Evolutionary conservation across 1,140 invertebrate species (phyloP), one percentile per base, ranked within the genome.

Genomic region (Phortica variegata): DNA sequence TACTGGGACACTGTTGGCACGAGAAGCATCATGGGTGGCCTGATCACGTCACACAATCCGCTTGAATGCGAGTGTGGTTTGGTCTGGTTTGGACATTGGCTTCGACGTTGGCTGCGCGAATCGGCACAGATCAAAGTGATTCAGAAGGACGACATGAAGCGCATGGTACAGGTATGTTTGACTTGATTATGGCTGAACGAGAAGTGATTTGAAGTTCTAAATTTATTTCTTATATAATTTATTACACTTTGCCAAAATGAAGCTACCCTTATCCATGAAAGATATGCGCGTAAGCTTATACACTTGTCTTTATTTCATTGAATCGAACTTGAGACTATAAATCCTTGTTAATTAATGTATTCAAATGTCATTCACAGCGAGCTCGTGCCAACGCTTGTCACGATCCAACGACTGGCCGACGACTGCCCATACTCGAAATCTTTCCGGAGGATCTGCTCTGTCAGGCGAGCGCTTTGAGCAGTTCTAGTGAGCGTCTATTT

Each of bases 41-140:
- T 95, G 36, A 83, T 88, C 20, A 81, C 93, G 49, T 84, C 88
- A 6, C 87, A 88, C 32, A 94, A 94, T 77, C 89, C 90, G 0
- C 82, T 91, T 65, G 82, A 84, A 13, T 95, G 92, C 60, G 90
- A 92, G 55, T 95, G 92, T 68, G 88, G 90, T 40, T 79, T 93
- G 29, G 87, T 91, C 4, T 94, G 91, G 91, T 80, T 93, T 19
- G 90, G 90, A 1, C 82, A 89, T 37, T 95, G 92, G 92, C 78
- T 93, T 38, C 79, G 91, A 13, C 81, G 91, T 21, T 93, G 91
- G 90, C 79, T 88, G 3, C 77, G 88, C 8, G 89, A 91, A 65
- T 89, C 81, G 2, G 77, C 76, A 20, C 79, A 80, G 33, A 79
- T 80, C 12, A 79, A 78, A 17, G 74, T 72, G 47, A 73, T 76